Percentiles rank a stretch among this genome's conserved stretches.
Evolutionary conservation across 2,888 invertebrate species (phyloP).

Genomic region (Nasonovia ribisnigri): DNA sequence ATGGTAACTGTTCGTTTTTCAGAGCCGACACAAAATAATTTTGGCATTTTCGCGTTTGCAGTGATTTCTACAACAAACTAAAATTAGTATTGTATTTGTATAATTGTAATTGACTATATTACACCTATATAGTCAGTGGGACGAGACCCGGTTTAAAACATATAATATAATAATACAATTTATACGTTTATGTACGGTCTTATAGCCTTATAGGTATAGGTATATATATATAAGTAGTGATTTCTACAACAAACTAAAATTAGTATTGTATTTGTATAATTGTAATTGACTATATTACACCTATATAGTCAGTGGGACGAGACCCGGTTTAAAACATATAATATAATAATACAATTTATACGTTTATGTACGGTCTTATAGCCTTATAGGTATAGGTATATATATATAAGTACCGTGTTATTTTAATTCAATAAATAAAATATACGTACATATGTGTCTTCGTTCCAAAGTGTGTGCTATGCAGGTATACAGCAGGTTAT

Average conservation of each 20-base stretch:
- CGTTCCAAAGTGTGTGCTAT: neutral
- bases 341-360: neutral
- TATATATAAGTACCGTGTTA: neutral
- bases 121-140: too few relatives aligned
- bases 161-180: neutral
- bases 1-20: neutral
- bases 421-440: neutral
- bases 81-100: neutral
- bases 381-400: too few relatives aligned
- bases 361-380: too few relatives aligned
- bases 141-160: neutral
- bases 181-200: too few relatives aligned
- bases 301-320: neutral
- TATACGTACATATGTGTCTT: neutral
- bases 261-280: neutral
- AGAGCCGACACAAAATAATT: neutral
- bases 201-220: too few relatives aligned
- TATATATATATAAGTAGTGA: neutral
- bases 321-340: neutral
- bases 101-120: too few relatives aligned
- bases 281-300: too few relatives aligned
- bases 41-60: neutral
- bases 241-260: neutral
- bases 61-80: neutral
- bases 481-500: neutral